Evolutionary conservation across 2,888 invertebrate species (phyloP), one percentile per base, ranked within the genome.

Genomic region (Trachelus troglodyta): DNA sequence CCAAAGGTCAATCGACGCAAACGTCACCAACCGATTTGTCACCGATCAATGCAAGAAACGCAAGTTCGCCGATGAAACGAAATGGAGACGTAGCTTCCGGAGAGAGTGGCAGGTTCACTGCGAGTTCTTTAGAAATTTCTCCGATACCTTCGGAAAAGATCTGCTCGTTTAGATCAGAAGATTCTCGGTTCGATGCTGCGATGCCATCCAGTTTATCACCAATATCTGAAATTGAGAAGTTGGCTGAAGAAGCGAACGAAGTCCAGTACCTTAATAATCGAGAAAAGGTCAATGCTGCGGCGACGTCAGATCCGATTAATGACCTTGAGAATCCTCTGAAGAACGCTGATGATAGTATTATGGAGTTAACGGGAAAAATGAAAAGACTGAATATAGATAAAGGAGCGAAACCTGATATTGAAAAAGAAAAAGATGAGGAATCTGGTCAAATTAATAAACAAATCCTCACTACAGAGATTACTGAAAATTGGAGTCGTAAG

Each of bases 241-340:
- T 73, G 68, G 74, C 11, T 35, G 78, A 83, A 75, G 79, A 77
- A 12, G 30, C 76, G 11, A 40, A 77, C 68, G 71, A 33, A 2
- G 40, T 6, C 6, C 40, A 40, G 15, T 40, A 6, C 15, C 15
- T 15, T 4, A 40, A 23, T 6, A 6, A 23, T 40, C 40, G 40
- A 40, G 15, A 23, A 15, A 30, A 69, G 3, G 30, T 69, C 31
- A 81, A 94, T 94, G 84, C 93, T 93, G 11, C 94, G 94, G 86
- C 94, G 94, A 84, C 93, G 69, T 69, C 69, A 1, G 30, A 69
- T 33, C 15, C 40, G 4, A 15, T 15, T 23, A 40, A 40, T 15
- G 23, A 40, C 40, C 6, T 40, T 40, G 40, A 40, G 6, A 40
- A 40, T 40, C 40, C 15, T 40, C 40, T 23, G 40, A 15, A 40